These are phyloP conservation scores for Mobula hypostoma DNA, from an alignment of 2,113 vertebrate species.

Conservation along the genomic window DNA sequence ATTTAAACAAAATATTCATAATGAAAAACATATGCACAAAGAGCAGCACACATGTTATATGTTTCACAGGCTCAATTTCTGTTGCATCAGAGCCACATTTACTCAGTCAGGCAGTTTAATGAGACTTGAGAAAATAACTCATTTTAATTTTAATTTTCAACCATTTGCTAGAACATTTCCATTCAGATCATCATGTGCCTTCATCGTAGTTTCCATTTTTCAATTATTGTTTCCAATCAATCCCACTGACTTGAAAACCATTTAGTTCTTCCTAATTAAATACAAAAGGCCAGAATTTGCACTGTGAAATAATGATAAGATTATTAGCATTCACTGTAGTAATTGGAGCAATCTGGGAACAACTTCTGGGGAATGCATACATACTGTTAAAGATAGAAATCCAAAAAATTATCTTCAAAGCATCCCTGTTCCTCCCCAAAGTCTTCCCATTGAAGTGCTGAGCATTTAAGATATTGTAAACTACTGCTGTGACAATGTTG, in stretches of 20 bases:
- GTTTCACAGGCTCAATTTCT: background rate
- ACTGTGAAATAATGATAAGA: too few relatives aligned
- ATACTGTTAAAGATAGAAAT: too few relatives aligned
- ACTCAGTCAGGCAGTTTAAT: background rate
- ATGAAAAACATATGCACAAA: conserved; percentile 15
- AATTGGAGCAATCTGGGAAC: too few relatives aligned
- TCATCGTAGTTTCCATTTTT: background rate
- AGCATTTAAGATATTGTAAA: too few relatives aligned
- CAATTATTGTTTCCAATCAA: background rate
- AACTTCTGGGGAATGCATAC: too few relatives aligned
- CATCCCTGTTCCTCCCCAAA: too few relatives aligned
- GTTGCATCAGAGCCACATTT: background rate
- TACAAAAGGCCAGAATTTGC: background rate
- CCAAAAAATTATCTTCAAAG: too few relatives aligned
- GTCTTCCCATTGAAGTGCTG: too few relatives aligned
- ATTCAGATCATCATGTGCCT: background rate
- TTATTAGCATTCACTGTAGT: too few relatives aligned
- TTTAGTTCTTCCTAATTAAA: background rate
- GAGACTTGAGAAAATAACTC: too few relatives aligned
- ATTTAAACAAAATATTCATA: background rate
- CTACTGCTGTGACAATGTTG: too few relatives aligned
- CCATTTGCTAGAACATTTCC: background rate
- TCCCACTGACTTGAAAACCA: background rate
- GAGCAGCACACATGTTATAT: background rate
- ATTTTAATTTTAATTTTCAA: background rate